Base-by-base conservation (phyloP, 2,888 invertebrate genomes). In the Tryphoninae sp. region DNA sequence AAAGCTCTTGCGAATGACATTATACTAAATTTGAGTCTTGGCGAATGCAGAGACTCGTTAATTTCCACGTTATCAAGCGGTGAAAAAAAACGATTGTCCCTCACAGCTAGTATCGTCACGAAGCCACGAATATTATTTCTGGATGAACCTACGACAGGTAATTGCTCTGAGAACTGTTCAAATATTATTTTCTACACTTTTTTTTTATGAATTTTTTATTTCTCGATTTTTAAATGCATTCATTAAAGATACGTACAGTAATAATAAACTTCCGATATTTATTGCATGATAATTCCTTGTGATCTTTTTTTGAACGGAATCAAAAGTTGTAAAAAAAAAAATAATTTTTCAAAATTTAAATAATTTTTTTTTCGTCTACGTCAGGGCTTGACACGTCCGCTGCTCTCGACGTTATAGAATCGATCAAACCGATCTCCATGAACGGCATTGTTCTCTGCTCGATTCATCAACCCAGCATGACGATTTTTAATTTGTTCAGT, bases 1-100 rank as follows among this genome's bases (percentile, higher is more conserved):
- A 82, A 76, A 42, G 49, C 51, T 49, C 68, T 84, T 40, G 75
- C 76, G 0, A 49, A 61, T 11, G 78, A 84, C 55, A 80, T 87
- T 42, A 64, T 87, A 26, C 45, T 55, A 4, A 86, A 88, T 72
- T 69, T 89, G 53, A 86, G 84, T 59, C 84, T 89, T n/a, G 4
- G 61, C 49, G 85, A 88, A 33, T 85, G 82, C 49, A 83, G 73
- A 42, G 78, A 94, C 77, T 93, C 93, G 0, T 80, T 92, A 55
- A 89, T 93, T n/a, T 93, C 93, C 84, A 93, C 93, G 2, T 93
- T 94, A 80, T 94, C 94, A 4, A 95, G 95, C 2, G 95, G 95
- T 7, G 94, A 94, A 87, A 93, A 92, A 88, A 94, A 94, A 83
- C 89, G 94, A 74, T 88, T 94, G 13, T 93, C 94, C 1, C 93